Evolutionary conservation across 2,888 invertebrate species (phyloP), one percentile per base, ranked within the genome.

Genomic region (Nowickia ferox): DNA sequence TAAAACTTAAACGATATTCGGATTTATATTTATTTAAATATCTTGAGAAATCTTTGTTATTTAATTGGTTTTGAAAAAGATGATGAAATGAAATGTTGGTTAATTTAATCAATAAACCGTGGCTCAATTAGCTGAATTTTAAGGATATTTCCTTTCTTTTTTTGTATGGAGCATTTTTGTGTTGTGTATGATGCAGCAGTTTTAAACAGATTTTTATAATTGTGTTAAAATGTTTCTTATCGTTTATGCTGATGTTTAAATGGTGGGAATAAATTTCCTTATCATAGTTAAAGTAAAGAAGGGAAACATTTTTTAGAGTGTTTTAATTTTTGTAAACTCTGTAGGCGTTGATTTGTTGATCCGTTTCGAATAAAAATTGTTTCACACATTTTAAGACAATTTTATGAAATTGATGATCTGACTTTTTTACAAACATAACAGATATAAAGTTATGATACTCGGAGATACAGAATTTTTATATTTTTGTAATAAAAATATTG

Each of bases 71-170:
- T 72, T 48, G 40, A 19, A 44, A 61, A 15, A 79, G 71, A 30
- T 9, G 5, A 65, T 30, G 30, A 77, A 48, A 15, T n/a, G 8
- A 75, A 78, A 79, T 76, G 30, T 61, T 61, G 51, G 61, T 78
- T 86, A 84, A 87, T 85, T 78, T 83, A 80, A 80, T 80, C 69
- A 83, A 83, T 78, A 85, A 84, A 76, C 88, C 87, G 74, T 88
- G 87, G 87, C 89, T 86, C 90, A 91, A 91, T 91, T 91, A 90
- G 89, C 89, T 79, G 89, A 90, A 90, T 90, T 90, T 87, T 88
- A 83, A 90, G 89, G 87, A 89, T 88, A 85, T 86, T 84, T 84
- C 66, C 40, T 42, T 17, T 10, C 74, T 53, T 42, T 11, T 40
- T 72, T 30, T 30, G 30, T 30, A 5, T 30, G 5, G 30, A 30